A percentile compares a stretch with the other conserved stretches of the same genome.
These are phyloP conservation scores for Linnaemya tessellans DNA, from an alignment of 2,888 invertebrate genomes.

Conservation along the genomic window DNA sequence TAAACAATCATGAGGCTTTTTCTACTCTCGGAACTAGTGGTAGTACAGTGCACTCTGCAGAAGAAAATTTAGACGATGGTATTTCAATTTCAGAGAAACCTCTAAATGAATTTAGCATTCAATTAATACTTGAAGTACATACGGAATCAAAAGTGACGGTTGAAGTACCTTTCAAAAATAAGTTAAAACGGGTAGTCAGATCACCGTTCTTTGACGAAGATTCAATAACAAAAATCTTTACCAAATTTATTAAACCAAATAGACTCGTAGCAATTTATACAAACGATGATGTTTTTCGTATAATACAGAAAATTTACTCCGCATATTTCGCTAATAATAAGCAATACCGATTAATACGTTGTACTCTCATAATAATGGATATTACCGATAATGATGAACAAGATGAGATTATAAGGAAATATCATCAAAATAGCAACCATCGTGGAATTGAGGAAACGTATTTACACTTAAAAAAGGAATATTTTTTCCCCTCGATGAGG, in stretches of 20 bases:
- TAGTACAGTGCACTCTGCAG: too few species aligned
- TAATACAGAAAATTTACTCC: not conserved
- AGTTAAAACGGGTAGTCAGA: not conserved
- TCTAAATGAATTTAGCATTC: slow-evolving; percentile 64
- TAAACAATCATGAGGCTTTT: too few species aligned
- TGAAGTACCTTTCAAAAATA: slow-evolving; percentile 31
- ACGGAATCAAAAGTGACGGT: slow-evolving; percentile 14
- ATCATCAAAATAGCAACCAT: slow-evolving; percentile 38
- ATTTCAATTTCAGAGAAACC: slow-evolving; percentile 69
- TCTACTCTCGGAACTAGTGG: too few species aligned
- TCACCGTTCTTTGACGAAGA: not conserved
- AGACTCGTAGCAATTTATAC: too few species aligned
- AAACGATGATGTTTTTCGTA: slow-evolving; percentile 12
- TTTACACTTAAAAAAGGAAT: slow-evolving; percentile 20
- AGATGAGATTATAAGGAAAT: slow-evolving; percentile 11
- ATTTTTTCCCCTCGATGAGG: not conserved
- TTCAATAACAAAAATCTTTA: slow-evolving; percentile 36
- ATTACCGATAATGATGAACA: slow-evolving; percentile 5
- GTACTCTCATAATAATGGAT: not conserved
- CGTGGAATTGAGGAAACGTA: slow-evolving; percentile 33
- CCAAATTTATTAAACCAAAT: too few species aligned
- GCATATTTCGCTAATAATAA: slow-evolving; percentile 21
- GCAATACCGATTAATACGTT: not conserved
- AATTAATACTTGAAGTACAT: slow-evolving; percentile 54
- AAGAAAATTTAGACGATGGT: too few species aligned